phyloP scores from a whole-genome alignment of 2,113 vertebrate species.

The Aptenodytes forsteri region DNA sequence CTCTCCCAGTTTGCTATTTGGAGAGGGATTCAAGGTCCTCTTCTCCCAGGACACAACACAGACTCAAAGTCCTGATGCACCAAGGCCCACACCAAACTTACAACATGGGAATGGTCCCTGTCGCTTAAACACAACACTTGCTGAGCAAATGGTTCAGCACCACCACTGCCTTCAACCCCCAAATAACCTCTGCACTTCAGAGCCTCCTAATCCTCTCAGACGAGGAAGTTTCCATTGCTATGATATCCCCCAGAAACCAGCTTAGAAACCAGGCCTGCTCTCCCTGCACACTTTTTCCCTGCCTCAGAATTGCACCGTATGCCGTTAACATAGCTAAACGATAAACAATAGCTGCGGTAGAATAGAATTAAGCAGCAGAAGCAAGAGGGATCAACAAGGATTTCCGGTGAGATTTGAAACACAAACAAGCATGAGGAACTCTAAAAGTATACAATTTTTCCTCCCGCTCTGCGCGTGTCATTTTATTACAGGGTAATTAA shows the following conservation, averaged over 20 bases:
- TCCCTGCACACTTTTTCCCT: background rate
- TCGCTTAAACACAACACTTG: accelerated
- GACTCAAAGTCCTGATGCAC: background rate
- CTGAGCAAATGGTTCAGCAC: too few relatives aligned
- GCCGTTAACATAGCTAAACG: background rate
- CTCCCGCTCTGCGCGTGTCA: background rate
- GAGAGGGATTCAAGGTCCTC: background rate
- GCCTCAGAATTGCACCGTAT: accelerated
- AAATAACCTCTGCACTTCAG: accelerated
- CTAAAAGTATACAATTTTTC: background rate
- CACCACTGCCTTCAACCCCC: background rate
- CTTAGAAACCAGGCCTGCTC: background rate
- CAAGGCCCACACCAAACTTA: accelerated
- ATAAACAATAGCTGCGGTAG: background rate
- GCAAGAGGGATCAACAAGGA: background rate
- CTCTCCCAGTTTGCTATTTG: accelerated
- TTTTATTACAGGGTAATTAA: constrained; percentile 64
- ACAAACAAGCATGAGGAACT: constrained; percentile 32
- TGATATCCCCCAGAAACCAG: background rate
- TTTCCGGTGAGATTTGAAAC: constrained; percentile 47
- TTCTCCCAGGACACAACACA: background rate
- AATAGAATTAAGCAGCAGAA: background rate
- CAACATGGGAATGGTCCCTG: accelerated
- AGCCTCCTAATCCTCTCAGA: background rate
- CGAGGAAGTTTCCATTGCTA: background rate